Evolutionary conservation across 1,140 invertebrate species (phyloP).

Genomic region (Ceratina calcarata): DNA sequence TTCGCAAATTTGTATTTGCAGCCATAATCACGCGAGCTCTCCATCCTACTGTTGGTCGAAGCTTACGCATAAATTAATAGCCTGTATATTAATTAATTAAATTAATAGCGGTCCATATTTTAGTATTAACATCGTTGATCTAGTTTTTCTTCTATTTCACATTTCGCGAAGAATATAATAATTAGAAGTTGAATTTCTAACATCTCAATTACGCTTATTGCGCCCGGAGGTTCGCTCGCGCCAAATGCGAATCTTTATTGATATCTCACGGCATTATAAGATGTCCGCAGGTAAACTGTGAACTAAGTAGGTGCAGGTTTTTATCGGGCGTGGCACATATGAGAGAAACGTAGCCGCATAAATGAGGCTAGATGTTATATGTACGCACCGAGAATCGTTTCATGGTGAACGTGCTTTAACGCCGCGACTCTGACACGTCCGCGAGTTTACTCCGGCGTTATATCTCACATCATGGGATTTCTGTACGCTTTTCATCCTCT

Average conservation of each 20-base stretch:
- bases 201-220: no score
- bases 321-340: slow-evolving; percentile 25
- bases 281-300: not conserved
- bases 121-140: not conserved
- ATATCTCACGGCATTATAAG: not conserved
- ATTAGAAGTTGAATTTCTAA: not conserved
- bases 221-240: not conserved
- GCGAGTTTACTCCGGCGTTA: slow-evolving; percentile 56
- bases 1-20: slow-evolving; percentile 2
- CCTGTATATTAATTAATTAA: no score
- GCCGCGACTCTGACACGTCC: slow-evolving; percentile 57
- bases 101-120: not conserved
- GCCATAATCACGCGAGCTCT: not conserved
- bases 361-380: slow-evolving; percentile 51
- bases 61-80: not conserved
- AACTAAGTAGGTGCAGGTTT: slow-evolving; percentile 6
- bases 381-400: slow-evolving; percentile 43
- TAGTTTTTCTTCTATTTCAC: not conserved
- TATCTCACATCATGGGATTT: slow-evolving; percentile 58
- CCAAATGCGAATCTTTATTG: not conserved
- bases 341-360: slow-evolving; percentile 55
- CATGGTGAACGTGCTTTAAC: slow-evolving; percentile 63
- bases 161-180: not conserved
- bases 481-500: slow-evolving; percentile 52
- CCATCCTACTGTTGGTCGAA: not conserved